These are phyloP conservation scores for Promerops cafer DNA, from an alignment of 2,113 vertebrate genomes.

Conservation along the genomic window DNA sequence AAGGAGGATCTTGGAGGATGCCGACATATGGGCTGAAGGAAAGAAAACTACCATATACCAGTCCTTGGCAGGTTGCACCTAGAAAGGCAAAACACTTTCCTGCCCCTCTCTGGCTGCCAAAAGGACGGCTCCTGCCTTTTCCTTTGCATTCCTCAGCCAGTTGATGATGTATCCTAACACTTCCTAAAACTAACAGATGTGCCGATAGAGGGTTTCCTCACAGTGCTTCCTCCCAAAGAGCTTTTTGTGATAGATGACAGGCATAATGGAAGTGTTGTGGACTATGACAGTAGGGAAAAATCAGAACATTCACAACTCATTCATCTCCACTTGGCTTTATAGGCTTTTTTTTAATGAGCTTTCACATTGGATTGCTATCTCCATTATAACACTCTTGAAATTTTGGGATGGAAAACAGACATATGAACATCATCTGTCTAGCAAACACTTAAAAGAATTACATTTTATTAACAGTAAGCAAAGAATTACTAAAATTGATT, in stretches of 20 bases:
- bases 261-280: neutral
- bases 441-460: neutral
- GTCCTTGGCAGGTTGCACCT: neutral
- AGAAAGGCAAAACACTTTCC: neutral
- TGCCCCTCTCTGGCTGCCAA: neutral
- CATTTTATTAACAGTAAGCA: neutral
- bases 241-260: neutral
- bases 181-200: neutral
- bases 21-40: accelerated
- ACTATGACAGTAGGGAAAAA: neutral
- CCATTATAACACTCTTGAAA: neutral
- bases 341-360: neutral
- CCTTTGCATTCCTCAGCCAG: neutral
- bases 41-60: neutral
- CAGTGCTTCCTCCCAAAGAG: neutral
- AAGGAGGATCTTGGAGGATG: accelerated
- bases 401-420: neutral
- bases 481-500: neutral
- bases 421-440: neutral
- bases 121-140: neutral
- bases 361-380: neutral
- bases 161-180: neutral
- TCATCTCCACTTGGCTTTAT: neutral
- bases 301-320: neutral
- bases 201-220: neutral